These are phyloP conservation scores for Diplolepis rosae DNA, from an alignment of 2,888 invertebrate genomes.

Conservation along the genomic window DNA sequence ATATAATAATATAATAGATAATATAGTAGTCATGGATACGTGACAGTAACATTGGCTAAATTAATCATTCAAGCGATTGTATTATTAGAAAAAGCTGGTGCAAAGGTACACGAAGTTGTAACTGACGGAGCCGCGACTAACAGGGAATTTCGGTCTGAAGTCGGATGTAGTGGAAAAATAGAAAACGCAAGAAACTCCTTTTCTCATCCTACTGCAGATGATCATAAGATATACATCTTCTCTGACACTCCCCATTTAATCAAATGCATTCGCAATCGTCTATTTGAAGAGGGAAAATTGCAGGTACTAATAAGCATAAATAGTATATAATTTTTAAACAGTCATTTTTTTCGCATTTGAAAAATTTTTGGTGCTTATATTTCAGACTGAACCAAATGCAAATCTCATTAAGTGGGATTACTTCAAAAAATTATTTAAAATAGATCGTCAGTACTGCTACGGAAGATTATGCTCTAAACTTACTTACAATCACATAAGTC, in stretches of 20 bases:
- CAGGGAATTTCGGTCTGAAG: constrained; percentile 41
- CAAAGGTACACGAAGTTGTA: constrained; percentile 44
- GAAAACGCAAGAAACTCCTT: constrained; percentile 32
- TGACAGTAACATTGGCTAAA: constrained; percentile 37
- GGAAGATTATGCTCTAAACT: neutral
- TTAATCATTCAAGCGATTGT: constrained; percentile 43
- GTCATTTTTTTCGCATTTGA: too few species aligned
- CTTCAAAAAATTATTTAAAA: neutral
- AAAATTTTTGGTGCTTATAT: too few species aligned
- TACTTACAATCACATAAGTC: neutral
- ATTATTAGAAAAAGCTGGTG: constrained; percentile 38
- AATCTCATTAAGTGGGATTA: neutral
- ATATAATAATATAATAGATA: too few species aligned
- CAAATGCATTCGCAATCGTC: constrained; percentile 48
- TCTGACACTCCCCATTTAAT: constrained; percentile 48
- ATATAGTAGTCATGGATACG: too few species aligned
- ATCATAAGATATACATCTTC: constrained; percentile 42
- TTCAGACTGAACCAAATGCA: neutral
- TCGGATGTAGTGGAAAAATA: constrained; percentile 36
- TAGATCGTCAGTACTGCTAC: neutral
- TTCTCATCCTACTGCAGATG: constrained; percentile 40
- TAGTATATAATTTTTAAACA: too few species aligned
- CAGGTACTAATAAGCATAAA: neutral
- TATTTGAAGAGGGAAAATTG: neutral
- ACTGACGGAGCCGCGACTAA: constrained; percentile 30